Percentiles rank a stretch among this genome's conserved stretches.
Conservation (phyloP, 2,888 invertebrate species). For the Drosophila prolongata region DNA sequence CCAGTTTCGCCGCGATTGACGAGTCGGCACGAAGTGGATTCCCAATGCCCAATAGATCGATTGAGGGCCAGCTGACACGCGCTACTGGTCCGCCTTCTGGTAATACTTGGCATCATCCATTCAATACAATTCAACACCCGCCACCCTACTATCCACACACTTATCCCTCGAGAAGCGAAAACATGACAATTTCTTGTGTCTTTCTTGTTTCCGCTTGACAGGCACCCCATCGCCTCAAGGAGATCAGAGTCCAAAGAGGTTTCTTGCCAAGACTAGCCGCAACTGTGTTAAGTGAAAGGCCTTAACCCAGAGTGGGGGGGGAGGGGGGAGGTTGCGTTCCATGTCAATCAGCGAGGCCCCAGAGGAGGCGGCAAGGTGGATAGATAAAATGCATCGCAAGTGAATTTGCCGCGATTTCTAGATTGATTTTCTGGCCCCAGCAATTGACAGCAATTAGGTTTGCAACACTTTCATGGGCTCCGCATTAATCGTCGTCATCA, state of each 20-base stretch:
- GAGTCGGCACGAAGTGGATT: neutral
- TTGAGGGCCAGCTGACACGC: too few species aligned
- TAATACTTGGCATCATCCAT: neutral
- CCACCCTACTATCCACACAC: too few species aligned
- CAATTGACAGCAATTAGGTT: constrained; percentile 60
- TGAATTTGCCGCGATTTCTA: constrained; percentile 35
- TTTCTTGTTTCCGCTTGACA: constrained; percentile 44
- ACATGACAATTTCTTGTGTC: constrained; percentile 41
- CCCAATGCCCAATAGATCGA: neutral
- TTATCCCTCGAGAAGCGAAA: constrained; percentile 10
- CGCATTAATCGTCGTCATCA: constrained; percentile 39
- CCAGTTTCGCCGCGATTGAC: neutral
- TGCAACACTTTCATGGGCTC: constrained; percentile 17
- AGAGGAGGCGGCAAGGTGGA: constrained; percentile 15
- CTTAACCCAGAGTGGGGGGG: constrained; percentile 6
- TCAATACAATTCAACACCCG: neutral
- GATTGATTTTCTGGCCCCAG: constrained; percentile 24
- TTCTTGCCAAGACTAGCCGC: constrained; percentile 43
- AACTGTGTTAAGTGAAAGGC: constrained; percentile 32
- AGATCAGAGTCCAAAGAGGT: constrained; percentile 43
- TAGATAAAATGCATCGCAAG: constrained; percentile 13
- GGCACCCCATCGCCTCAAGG: constrained; percentile 17
- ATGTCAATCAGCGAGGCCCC: constrained; percentile 55
- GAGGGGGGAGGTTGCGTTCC: constrained; percentile 11
- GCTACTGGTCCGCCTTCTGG: neutral